Conservation (phyloP, 1,140 invertebrate genomes). For the Bombus fervidus region DNA sequence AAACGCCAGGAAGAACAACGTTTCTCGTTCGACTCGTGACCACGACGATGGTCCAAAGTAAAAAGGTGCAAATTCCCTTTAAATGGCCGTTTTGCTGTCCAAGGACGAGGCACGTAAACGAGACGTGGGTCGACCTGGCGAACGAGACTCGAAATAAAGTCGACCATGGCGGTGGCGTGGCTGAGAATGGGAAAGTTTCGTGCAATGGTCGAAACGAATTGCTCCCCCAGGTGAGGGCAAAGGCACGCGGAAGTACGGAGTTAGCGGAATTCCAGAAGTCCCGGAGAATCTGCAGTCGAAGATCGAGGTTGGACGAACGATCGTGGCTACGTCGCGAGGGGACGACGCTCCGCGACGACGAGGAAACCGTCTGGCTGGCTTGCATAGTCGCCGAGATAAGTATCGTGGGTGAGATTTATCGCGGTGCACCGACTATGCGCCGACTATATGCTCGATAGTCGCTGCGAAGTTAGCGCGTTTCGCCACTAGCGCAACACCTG, state of each 20-base stretch:
- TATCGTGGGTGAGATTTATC: slow-evolving; percentile 59
- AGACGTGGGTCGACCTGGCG: too few relatives aligned
- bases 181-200: not conserved
- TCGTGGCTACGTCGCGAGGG: not conserved
- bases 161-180: not conserved
- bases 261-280: slow-evolving; percentile 24
- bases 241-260: not conserved
- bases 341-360: slow-evolving; percentile 7
- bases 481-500: slow-evolving; percentile 59
- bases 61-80: too few relatives aligned
- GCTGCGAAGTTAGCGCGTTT: not conserved
- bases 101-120: too few relatives aligned
- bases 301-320: slow-evolving; percentile 1
- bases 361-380: slow-evolving; percentile 41
- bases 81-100: too few relatives aligned
- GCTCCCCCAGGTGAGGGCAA: too few relatives aligned
- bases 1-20: too few relatives aligned
- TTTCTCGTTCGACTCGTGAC: too few relatives aligned
- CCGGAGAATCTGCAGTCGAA: not conserved
- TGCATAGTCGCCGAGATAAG: slow-evolving; percentile 41
- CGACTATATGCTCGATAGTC: slow-evolving; percentile 26
- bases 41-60: too few relatives aligned
- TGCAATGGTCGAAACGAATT: not conserved
- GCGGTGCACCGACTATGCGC: slow-evolving; percentile 21
- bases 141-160: too few relatives aligned